A percentile compares a stretch with the other conserved stretches of the same genome.
phyloP scores from a whole-genome alignment of 2,113 vertebrate genomes.

The Pelecanus crispus region DNA sequence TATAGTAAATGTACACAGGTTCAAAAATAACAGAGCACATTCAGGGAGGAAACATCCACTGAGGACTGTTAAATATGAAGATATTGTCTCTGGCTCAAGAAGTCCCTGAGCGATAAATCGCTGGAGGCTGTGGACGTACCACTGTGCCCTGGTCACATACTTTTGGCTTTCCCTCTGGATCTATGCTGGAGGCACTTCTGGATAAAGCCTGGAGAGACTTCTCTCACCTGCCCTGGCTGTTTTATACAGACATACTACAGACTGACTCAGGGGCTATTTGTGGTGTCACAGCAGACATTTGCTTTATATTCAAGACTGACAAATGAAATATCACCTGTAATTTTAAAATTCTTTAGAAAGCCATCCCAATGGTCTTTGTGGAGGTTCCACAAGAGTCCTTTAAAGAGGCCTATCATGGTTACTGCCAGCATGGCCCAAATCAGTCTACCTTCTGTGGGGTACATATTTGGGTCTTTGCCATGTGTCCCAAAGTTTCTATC shows the following conservation, averaged over 20 bases:
- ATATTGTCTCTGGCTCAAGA: background rate
- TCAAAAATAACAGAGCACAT: background rate
- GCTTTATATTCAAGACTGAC: background rate
- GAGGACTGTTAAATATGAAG: background rate
- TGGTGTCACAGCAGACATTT: background rate
- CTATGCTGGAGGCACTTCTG: background rate
- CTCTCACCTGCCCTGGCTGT: background rate
- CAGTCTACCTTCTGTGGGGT: background rate
- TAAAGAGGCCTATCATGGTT: background rate
- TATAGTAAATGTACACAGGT: background rate
- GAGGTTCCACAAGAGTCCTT: background rate
- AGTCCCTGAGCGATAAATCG: background rate
- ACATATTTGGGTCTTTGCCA: background rate
- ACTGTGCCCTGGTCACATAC: background rate
- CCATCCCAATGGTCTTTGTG: background rate
- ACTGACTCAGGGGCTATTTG: background rate
- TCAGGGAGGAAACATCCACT: background rate
- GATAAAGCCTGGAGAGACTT: background rate
- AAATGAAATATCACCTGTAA: background rate
- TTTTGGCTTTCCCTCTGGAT: background rate
- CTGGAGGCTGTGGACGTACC: background rate
- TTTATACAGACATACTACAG: background rate
- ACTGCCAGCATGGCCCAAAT: background rate
- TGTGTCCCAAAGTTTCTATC: background rate
- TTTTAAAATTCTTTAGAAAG: background rate